phyloP scores from a whole-genome alignment of 2,888 invertebrate species.

The Volucella inflata region DNA sequence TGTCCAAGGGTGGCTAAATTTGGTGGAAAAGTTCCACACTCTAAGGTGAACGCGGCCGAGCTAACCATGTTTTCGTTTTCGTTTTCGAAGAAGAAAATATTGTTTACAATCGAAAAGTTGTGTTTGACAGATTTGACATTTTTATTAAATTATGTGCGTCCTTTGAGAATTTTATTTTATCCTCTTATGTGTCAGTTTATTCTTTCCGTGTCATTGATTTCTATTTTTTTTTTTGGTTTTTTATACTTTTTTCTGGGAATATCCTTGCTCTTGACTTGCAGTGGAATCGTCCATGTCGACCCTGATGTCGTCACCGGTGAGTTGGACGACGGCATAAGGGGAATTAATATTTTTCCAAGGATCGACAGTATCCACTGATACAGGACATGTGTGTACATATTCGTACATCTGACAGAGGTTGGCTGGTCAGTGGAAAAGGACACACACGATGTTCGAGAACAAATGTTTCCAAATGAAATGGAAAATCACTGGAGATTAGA shows the following conservation, averaged over 20 bases:
- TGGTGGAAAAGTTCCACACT: constrained; percentile 5
- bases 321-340: constrained; percentile 60
- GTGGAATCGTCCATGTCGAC: constrained; percentile 9
- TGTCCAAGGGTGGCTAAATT: background rate
- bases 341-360: constrained; percentile 69
- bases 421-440: constrained; percentile 54
- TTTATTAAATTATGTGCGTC: constrained; percentile 73
- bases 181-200: constrained; percentile 46
- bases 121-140: constrained; percentile 72
- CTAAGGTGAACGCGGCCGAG: constrained; percentile 7
- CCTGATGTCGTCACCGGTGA: constrained; percentile 42
- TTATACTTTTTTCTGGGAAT: constrained; percentile 5
- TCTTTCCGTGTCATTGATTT: constrained; percentile 10
- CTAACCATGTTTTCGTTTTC: constrained; percentile 4
- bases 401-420: background rate
- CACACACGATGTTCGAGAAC: constrained; percentile 37
- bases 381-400: background rate
- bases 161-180: constrained; percentile 48
- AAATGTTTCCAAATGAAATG: constrained; percentile 72
- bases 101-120: constrained; percentile 69
- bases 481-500: constrained; percentile 71
- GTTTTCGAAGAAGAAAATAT: constrained; percentile 47
- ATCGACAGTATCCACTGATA: background rate
- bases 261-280: constrained; percentile 49
- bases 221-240: background rate